phyloP scores from a whole-genome alignment of 2,113 vertebrate species.

The Lates calcarifer region DNA sequence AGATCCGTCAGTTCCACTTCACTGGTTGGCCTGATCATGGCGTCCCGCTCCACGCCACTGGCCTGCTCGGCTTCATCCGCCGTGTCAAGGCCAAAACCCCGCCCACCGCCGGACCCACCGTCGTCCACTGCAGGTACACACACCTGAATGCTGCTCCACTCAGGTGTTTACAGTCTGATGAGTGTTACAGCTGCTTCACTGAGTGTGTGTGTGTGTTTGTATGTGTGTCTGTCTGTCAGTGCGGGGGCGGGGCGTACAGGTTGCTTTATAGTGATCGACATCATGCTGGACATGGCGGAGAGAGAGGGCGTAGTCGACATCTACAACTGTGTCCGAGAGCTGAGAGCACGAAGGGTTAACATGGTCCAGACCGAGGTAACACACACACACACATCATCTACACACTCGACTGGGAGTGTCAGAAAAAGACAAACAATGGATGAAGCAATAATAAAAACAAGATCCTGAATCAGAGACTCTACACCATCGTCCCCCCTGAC shows the following conservation, averaged over 20 bases:
- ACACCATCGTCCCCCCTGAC: no score
- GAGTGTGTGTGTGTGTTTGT: conserved; percentile 31
- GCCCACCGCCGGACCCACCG: conserved; percentile 88
- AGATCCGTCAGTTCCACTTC: conserved; percentile 98
- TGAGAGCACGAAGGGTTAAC: conserved; percentile 95
- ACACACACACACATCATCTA: conserved; percentile 5
- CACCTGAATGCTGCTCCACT: no score
- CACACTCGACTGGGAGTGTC: no score
- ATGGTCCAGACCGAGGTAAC: conserved; percentile 98
- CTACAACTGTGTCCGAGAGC: conserved; percentile 96
- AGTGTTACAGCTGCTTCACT: no score
- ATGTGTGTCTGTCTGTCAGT: conserved; percentile 76
- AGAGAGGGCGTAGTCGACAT: conserved; percentile 98
- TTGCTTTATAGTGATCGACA: conserved; percentile 98
- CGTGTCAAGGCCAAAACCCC: conserved; percentile 95
- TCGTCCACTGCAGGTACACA: conserved; percentile 77
- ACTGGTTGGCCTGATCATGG: conserved; percentile 98
- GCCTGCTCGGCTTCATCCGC: conserved; percentile 94
- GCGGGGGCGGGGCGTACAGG: conserved; percentile 96
- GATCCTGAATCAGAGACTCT: no score
- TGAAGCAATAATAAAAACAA: no score
- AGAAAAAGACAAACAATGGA: no score
- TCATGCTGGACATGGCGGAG: conserved; percentile 99
- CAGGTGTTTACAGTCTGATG: no score
- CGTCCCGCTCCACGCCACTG: conserved; percentile 95